These are phyloP conservation scores for Drosophila ambigua DNA, from an alignment of 1,140 invertebrate genomes.

Conservation along the genomic window DNA sequence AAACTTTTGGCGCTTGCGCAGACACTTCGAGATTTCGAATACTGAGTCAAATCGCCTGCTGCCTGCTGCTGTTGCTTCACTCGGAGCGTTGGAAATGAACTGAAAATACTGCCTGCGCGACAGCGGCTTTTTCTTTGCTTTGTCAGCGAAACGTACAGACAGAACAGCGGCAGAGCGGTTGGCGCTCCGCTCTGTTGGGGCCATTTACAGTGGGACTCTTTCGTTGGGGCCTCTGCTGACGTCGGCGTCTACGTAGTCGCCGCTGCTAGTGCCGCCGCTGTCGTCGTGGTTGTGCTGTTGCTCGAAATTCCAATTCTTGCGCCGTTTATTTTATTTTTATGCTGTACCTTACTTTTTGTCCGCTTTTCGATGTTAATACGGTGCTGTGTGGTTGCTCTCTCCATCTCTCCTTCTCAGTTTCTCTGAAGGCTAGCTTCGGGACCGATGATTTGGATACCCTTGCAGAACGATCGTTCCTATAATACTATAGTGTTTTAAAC, in stretches of 20 bases:
- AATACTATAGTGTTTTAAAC: too few relatives aligned
- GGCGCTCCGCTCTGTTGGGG: too few relatives aligned
- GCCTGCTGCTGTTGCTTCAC: slow-evolving; percentile 37
- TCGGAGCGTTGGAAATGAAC: slow-evolving; percentile 76
- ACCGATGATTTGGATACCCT: too few relatives aligned
- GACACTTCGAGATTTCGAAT: slow-evolving; percentile 42
- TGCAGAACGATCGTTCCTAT: too few relatives aligned
- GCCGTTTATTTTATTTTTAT: slow-evolving; percentile 67
- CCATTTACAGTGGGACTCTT: too few relatives aligned
- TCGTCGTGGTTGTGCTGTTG: slow-evolving; percentile 21
- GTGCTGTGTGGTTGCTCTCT: slow-evolving; percentile 6
- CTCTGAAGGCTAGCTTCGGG: neutral
- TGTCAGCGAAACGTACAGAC: neutral
- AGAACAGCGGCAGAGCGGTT: too few relatives aligned
- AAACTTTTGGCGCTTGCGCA: slow-evolving; percentile 61
- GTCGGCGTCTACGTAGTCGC: slow-evolving; percentile 5
- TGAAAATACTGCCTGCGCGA: slow-evolving; percentile 65
- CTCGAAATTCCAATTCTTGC: slow-evolving; percentile 68
- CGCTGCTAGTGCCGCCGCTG: slow-evolving; percentile 17
- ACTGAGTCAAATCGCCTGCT: slow-evolving; percentile 20
- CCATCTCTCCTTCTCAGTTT: slow-evolving; percentile 9
- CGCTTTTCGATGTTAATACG: neutral
- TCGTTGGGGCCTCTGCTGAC: neutral
- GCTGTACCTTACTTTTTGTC: slow-evolving; percentile 53
- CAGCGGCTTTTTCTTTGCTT: slow-evolving; percentile 72